Evolutionary conservation across 2,113 vertebrate genomes (phyloP), one percentile per base, ranked within the genome.

Genomic region (Chaetodon trifascialis): DNA sequence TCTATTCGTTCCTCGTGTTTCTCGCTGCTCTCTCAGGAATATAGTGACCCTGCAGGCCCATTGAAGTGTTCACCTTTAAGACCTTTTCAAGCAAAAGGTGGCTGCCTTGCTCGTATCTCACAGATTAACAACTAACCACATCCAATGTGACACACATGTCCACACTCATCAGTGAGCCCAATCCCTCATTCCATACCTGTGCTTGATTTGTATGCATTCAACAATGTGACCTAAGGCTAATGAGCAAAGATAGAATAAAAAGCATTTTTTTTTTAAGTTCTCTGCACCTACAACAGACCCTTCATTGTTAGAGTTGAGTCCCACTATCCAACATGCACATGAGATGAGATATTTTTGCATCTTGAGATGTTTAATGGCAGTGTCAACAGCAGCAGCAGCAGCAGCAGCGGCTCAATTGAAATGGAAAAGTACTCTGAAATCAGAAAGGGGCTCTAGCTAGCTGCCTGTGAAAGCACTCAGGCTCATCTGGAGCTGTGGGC

Each of bases 401-500:
- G 78, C 62, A 69, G 80, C 79, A 76, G 82, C 84, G 70, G 82
- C 86, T 91, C 79, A 74, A 77, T 77, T 91, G 84, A 90, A 88
- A 92, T 89, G 86, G 89, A 89, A 92, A 91, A 83, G 79, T 82
- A 88, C 89, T 90, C 79, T 86, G 76, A 89, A 93, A 91, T 90
- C 80, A 90, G 87, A 90, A 83, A 77, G 67, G 59, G 75, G 81
- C 71, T 90, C 60, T 36, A 56, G 81, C 82, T 47, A 38, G 88
- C 82, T 82, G 89, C 76, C 89, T 91, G 91, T 79, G 80, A 89
- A 93, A 92, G 87, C 87, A 87, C 86, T 92, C 87, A 85, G 85
- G 67, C 86, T 93, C 92, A 93, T 93, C 92, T 93, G 92, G 91
- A 88, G 85, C 87, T 80, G 88, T 83, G 83, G 81, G 84, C 83